phyloP scores from a whole-genome alignment of 1,140 invertebrate genomes.

The Sitodiplosis mosellana region DNA sequence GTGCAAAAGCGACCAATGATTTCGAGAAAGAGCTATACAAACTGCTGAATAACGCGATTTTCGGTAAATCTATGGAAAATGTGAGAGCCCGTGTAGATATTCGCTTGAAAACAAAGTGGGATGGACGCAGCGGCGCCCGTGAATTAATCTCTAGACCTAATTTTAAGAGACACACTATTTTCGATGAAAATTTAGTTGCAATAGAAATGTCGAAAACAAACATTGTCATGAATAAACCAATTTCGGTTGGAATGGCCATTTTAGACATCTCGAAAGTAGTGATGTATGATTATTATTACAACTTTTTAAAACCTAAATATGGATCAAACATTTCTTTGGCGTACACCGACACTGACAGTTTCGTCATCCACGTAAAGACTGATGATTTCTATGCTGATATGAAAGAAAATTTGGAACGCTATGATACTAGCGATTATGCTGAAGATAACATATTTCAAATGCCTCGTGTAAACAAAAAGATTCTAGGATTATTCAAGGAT shows the following conservation, averaged over 20 bases:
- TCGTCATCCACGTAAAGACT: slow-evolving; percentile 22
- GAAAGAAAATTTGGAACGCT: too few species aligned
- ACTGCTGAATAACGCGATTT: slow-evolving; percentile 28
- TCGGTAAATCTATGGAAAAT: slow-evolving; percentile 31
- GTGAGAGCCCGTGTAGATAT: slow-evolving; percentile 26
- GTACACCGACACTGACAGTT: slow-evolving; percentile 27
- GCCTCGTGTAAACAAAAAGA: too few species aligned
- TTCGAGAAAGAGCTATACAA: slow-evolving; percentile 34
- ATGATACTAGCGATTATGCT: too few species aligned
- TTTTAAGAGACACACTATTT: slow-evolving; percentile 19
- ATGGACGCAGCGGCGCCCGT: slow-evolving; percentile 14
- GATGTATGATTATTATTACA: slow-evolving; percentile 20
- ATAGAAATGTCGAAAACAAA: slow-evolving; percentile 19
- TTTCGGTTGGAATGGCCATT: slow-evolving; percentile 23
- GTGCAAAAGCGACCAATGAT: slow-evolving; percentile 21
- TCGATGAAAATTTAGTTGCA: slow-evolving; percentile 21
- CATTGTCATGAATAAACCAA: slow-evolving; percentile 23
- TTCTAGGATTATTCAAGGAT: too few species aligned
- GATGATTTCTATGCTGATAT: slow-evolving; percentile 26
- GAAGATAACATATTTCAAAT: too few species aligned
- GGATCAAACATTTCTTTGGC: slow-evolving; percentile 10
- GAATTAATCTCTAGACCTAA: slow-evolving; percentile 21
- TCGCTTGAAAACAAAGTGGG: slow-evolving; percentile 19
- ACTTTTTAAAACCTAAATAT: slow-evolving; percentile 15
- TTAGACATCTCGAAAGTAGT: slow-evolving; percentile 23